Base-by-base conservation (phyloP, 23 tunicate species). In the Pegea sp. region DNA sequence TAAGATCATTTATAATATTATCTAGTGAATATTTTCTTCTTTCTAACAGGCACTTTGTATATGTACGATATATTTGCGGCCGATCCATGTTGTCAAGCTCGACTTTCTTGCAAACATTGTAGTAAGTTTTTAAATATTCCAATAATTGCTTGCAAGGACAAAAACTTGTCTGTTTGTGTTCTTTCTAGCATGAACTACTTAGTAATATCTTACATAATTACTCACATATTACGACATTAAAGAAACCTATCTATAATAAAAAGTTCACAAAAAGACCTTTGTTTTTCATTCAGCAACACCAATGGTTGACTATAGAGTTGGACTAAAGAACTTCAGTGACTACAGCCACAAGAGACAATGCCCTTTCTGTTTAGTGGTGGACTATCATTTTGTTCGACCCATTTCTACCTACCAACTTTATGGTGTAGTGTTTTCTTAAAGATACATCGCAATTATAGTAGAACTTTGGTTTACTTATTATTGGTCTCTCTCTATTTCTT, bases 51-150 rank as follows among this genome's bases (percentile, higher is more conserved):
- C 22, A 62, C 98, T 1, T 57, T 89, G 57, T 89, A 89, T 73
- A 89, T 76, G 89, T 89, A 62, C 66, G 98, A 89, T 67, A 66
- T 89, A 13, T 89, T 89, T 46, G 98, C 98, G 25, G 98, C 98
- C 30, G 44, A 30, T 19, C 98, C 98, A 1, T 89, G 98, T 67
- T 89, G 98, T 42, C 71, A 89, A 38, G 33, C 55, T 3, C 75
- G 98, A 3, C 75, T 89, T n/a, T 55, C 68, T 31, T 89, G 98
- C 75, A 89, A 89, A 48, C 65, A 78, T 21, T 89, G 98, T 58
- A 71, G 98, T 89, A 51, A 77, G 98, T 71, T 44, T 20, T 16
- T 11, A 42, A 42, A 42, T n/a, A n/a, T n/a, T n/a, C n/a, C n/a
- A n/a, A n/a, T n/a, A n/a, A n/a, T n/a, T n/a, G n/a, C n/a, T n/a